Conservation (phyloP, 2,797 vertebrate genomes). For the Threskiornis aethiopicus region DNA sequence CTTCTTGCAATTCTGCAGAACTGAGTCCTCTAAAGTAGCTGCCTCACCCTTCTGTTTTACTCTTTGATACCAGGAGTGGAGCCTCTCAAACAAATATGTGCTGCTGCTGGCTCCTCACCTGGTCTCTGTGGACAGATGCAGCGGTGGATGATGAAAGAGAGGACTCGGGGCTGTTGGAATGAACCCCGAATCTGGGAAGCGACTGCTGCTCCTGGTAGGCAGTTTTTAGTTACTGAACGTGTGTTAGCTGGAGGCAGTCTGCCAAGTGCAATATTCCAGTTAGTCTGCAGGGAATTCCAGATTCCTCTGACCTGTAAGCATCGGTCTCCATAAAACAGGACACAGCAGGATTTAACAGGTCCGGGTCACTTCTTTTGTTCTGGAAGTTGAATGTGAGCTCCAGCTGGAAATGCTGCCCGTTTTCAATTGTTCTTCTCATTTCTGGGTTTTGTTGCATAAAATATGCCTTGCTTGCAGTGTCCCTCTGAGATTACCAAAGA, state of each 20-base stretch:
- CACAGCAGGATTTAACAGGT: background rate
- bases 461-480: background rate
- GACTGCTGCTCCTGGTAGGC: background rate
- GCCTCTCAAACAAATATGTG: background rate
- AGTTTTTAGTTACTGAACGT: background rate
- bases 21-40: background rate
- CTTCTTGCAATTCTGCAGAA: background rate
- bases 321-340: background rate
- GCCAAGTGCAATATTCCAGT: conserved; percentile 38
- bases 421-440: background rate
- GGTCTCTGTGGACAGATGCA: background rate
- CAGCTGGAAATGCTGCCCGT: background rate
- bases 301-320: background rate
- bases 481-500: conserved; percentile 30
- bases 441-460: background rate
- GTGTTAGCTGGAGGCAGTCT: background rate
- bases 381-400: background rate
- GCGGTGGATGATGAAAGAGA: background rate
- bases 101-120: conserved; percentile 23
- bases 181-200: background rate
- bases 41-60: background rate
- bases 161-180: background rate
- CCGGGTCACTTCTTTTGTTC: background rate
- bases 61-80: background rate
- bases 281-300: background rate